phyloP scores from a whole-genome alignment of 2,888 invertebrate genomes.

The Caenorhabditis imperialis region DNA sequence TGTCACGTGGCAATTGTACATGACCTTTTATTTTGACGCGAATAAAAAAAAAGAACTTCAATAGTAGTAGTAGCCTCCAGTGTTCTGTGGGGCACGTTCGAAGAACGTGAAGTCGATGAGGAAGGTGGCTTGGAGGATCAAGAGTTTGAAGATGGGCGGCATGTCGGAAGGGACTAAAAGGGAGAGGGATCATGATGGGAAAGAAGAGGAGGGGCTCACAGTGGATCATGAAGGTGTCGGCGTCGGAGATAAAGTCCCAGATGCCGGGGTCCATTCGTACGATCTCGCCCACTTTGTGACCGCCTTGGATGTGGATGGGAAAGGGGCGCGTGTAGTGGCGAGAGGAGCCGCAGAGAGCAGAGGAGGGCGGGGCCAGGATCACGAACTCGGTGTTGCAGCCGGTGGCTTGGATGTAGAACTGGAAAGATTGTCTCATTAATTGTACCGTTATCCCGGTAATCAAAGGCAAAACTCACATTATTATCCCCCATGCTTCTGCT shows the following conservation, averaged over 20 bases:
- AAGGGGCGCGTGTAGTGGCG: slow-evolving; percentile 21
- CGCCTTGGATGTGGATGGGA: slow-evolving; percentile 22
- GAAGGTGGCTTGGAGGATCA: slow-evolving; percentile 29
- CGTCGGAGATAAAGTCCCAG: slow-evolving; percentile 20
- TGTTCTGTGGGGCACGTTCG: no score
- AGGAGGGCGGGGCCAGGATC: slow-evolving; percentile 8
- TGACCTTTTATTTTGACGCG: no score
- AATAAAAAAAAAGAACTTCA: no score
- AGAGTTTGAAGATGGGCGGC: slow-evolving; percentile 33
- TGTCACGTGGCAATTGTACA: no score
- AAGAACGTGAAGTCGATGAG: slow-evolving; percentile 46
- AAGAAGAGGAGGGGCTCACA: slow-evolving; percentile 29
- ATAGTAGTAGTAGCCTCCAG: no score
- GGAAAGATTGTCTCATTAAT: neutral
- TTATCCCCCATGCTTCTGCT: slow-evolving; percentile 1
- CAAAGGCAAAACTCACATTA: slow-evolving; percentile 2
- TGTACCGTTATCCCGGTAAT: no score
- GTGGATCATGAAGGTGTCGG: slow-evolving; percentile 34
- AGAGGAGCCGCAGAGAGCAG: slow-evolving; percentile 7
- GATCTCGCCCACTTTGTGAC: slow-evolving; percentile 26
- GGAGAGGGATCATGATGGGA: slow-evolving; percentile 17
- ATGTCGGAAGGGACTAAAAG: slow-evolving; percentile 30
- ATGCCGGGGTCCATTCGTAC: slow-evolving; percentile 24
- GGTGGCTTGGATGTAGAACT: slow-evolving; percentile 27
- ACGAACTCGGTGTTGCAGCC: slow-evolving; percentile 20